phyloP scores from a whole-genome alignment of 2,113 vertebrate genomes.

The Notarius lentiginosus region DNA sequence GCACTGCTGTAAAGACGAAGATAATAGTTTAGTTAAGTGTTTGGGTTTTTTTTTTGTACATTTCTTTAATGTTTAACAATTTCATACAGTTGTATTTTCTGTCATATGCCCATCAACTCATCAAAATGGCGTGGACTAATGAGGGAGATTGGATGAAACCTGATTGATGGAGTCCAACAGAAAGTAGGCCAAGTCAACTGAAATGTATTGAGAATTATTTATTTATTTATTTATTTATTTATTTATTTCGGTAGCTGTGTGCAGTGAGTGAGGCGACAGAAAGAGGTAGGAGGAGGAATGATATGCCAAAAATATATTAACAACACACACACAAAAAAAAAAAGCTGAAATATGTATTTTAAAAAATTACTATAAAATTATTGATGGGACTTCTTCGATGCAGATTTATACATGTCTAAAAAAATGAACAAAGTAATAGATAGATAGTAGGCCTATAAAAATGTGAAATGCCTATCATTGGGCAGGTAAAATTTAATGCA shows the following conservation, averaged over 20 bases:
- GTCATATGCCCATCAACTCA: not conserved
- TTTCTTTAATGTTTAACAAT: not conserved
- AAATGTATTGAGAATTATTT: not conserved
- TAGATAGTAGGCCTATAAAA: not conserved
- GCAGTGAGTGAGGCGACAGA: no score
- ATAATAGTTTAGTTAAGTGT: not conserved
- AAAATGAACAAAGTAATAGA: not conserved
- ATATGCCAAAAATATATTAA: not conserved
- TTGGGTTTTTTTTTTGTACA: not conserved
- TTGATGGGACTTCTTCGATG: not conserved
- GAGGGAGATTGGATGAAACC: not conserved
- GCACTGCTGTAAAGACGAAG: not conserved
- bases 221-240: not conserved
- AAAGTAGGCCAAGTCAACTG: not conserved
- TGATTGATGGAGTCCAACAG: not conserved
- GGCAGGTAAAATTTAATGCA: no score
- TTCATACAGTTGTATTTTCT: not conserved
- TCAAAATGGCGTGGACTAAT: no score
- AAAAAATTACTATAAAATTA: not conserved
- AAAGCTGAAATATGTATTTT: not conserved
- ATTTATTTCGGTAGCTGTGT: not conserved
- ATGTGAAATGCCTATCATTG: not conserved
- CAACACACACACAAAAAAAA: not conserved
- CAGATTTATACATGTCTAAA: not conserved
- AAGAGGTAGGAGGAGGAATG: not conserved